Conservation (phyloP, 1,140 invertebrate genomes). For the Halictus rubicundus region DNA sequence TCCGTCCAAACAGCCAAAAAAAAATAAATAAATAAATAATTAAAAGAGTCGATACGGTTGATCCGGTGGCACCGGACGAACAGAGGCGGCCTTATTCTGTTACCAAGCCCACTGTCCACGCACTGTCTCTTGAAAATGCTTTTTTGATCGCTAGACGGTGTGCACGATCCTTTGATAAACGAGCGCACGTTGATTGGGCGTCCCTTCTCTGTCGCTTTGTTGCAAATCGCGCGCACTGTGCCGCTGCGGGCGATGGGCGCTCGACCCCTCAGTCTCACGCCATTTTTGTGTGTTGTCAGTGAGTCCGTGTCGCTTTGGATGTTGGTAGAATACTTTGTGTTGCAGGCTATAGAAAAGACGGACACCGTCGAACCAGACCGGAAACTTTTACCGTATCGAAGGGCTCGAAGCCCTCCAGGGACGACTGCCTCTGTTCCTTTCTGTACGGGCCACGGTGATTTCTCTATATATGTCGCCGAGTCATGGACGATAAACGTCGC, state of each 20-base stretch:
- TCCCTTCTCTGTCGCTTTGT: conserved; percentile 80
- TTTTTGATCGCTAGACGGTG: conserved; percentile 76
- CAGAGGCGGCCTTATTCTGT: conserved; percentile 16
- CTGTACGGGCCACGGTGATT: too few species aligned
- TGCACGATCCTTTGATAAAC: conserved; percentile 70
- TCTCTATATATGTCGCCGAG: too few species aligned
- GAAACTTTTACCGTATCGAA: too few species aligned
- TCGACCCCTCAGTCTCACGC: background rate
- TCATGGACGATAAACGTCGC: too few species aligned
- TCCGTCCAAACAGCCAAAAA: too few species aligned
- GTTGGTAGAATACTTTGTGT: background rate
- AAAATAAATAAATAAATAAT: too few species aligned
- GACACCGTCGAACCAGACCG: too few species aligned
- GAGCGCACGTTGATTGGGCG: conserved; percentile 79
- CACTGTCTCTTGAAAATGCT: conserved; percentile 53
- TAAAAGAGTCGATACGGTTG: too few species aligned
- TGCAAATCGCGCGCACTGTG: conserved; percentile 69
- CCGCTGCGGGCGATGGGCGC: conserved; percentile 42
- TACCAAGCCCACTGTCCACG: conserved; percentile 40
- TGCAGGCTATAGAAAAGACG: too few species aligned
- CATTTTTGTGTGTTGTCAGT: background rate
- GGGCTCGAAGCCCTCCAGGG: too few species aligned
- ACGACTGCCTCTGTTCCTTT: too few species aligned
- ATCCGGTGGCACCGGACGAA: conserved; percentile 18
- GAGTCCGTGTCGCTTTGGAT: conserved; percentile 23